These are phyloP conservation scores for Apis florea DNA, from an alignment of 1,140 invertebrate species.

Conservation along the genomic window DNA sequence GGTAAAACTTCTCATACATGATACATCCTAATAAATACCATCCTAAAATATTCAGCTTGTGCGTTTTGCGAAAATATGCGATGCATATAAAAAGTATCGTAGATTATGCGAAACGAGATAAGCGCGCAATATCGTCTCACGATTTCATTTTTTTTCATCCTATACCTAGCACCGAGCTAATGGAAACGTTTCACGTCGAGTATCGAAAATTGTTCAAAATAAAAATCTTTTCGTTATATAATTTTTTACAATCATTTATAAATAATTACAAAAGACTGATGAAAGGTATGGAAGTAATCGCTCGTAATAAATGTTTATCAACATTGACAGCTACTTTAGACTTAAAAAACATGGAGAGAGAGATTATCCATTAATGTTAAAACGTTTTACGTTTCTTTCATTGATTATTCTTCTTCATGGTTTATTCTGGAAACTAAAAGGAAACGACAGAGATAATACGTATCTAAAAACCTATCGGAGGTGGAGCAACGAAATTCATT, in stretches of 20 bases:
- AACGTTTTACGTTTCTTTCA: not conserved
- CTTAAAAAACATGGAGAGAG: no score
- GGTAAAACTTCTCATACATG: slow-evolving; percentile 35
- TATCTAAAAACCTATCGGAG: not conserved
- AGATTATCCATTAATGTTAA: no score
- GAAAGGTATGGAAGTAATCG: no score
- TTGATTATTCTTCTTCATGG: not conserved
- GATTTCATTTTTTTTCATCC: slow-evolving; percentile 3
- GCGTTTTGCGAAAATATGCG: not conserved
- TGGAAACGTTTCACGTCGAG: not conserved
- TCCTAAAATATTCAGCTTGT: slow-evolving; percentile 38
- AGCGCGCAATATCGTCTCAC: not conserved
- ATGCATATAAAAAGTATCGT: slow-evolving; percentile 1
- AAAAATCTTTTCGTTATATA: not conserved
- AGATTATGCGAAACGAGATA: not conserved
- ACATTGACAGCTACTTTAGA: no score
- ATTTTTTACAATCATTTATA: not conserved
- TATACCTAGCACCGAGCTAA: not conserved
- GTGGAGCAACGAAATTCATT: not conserved
- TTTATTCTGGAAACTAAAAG: no score
- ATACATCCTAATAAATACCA: slow-evolving; percentile 44
- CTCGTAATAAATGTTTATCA: no score
- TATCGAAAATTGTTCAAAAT: not conserved
- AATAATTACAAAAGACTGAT: no score
- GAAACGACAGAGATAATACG: not conserved